Conservation (phyloP, 2,888 invertebrate genomes). For the Drosophila picticornis region DNA sequence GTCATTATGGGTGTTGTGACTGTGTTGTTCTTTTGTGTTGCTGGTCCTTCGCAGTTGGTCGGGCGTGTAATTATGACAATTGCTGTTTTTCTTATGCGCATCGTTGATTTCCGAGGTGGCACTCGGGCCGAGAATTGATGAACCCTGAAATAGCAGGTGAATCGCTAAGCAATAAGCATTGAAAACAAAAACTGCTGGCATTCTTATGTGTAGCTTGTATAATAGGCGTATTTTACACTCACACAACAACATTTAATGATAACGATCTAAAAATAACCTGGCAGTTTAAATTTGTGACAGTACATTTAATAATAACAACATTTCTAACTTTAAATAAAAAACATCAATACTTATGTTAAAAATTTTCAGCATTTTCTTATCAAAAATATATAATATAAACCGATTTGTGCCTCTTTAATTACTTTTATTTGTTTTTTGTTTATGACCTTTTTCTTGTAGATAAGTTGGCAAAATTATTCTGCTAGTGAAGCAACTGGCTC, state of each 20-base stretch:
- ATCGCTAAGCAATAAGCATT: constrained; percentile 1
- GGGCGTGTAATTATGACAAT: constrained; percentile 76
- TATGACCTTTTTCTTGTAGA: neutral
- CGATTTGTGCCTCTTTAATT: neutral
- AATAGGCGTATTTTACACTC: neutral
- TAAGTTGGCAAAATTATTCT: neutral
- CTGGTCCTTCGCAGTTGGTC: constrained; percentile 62
- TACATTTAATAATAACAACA: neutral
- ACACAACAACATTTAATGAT: neutral
- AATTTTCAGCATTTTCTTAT: neutral
- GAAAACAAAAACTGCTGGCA: neutral
- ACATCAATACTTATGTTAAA: neutral
- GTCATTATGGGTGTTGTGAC: constrained; percentile 28
- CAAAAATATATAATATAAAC: neutral
- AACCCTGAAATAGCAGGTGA: constrained; percentile 1
- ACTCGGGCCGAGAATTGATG: constrained; percentile 25
- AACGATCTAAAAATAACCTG: neutral
- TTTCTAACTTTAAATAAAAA: neutral
- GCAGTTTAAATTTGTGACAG: neutral
- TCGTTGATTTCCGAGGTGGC: constrained; percentile 62
- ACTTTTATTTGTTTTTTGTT: neutral
- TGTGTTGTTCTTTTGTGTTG: constrained; percentile 36
- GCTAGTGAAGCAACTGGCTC: neutral
- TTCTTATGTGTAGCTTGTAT: neutral
- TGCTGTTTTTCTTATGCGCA: constrained; percentile 60